phyloP scores from a whole-genome alignment of 1,140 invertebrate species.

The Pachyrhynchus sulphureomaculatus region DNA sequence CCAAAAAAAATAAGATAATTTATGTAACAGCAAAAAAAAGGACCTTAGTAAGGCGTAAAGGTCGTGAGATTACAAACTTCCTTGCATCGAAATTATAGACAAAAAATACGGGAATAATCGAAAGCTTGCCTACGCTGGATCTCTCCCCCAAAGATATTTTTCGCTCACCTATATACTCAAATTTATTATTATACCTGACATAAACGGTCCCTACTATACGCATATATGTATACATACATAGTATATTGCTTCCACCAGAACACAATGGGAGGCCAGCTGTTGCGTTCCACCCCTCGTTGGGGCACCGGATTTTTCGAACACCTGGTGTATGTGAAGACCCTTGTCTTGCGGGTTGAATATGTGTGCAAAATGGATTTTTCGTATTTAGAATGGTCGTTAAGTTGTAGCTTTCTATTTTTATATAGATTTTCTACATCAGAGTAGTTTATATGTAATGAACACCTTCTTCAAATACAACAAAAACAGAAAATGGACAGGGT shows the following conservation, averaged over 20 bases:
- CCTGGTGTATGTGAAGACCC: conserved; percentile 20
- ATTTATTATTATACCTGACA: conserved; percentile 20
- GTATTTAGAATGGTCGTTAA: no score
- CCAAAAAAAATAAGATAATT: no score
- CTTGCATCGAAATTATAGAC: no score
- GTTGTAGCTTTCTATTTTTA: no score
- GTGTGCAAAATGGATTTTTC: conserved; percentile 14
- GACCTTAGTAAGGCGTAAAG: neutral
- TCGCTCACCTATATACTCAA: conserved; percentile 9
- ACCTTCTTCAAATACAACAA: no score
- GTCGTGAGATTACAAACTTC: conserved; percentile 16
- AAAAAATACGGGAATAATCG: neutral
- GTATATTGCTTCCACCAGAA: conserved; percentile 11
- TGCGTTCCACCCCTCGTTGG: conserved; percentile 16
- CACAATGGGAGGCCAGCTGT: conserved; percentile 22
- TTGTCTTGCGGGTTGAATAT: neutral
- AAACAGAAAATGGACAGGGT: no score
- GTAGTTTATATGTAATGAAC: no score
- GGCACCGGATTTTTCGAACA: conserved; percentile 19
- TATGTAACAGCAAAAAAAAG: no score
- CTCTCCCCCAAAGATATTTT: neutral
- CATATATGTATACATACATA: conserved; percentile 5
- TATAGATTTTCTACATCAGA: no score
- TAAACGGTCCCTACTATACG: neutral
- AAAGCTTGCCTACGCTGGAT: neutral